These are phyloP conservation scores for Mobula birostris DNA, from an alignment of 2,113 vertebrate genomes.

Conservation along the genomic window DNA sequence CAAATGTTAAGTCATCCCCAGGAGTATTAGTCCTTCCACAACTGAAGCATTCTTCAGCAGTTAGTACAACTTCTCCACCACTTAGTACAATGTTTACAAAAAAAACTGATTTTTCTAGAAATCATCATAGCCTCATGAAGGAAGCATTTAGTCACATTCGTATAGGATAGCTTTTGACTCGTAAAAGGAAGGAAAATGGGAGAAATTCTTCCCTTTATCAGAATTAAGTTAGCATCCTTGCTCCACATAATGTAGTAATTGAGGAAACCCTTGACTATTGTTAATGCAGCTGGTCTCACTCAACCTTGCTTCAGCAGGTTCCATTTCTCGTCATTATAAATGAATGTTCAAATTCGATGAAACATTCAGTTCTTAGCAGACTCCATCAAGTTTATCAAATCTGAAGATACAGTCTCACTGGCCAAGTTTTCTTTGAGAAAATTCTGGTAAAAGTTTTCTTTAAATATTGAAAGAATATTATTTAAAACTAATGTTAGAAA, in stretches of 20 bases:
- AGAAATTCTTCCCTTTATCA: neutral
- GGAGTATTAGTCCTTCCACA: neutral
- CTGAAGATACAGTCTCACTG: neutral
- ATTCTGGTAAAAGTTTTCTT: neutral
- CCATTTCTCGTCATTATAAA: neutral
- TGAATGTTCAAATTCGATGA: neutral
- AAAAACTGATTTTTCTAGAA: neutral
- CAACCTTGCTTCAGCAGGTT: neutral
- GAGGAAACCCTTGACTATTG: neutral
- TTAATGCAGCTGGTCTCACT: neutral
- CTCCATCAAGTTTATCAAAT: neutral
- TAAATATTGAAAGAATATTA: neutral
- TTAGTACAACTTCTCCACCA: neutral
- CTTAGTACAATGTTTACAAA: neutral
- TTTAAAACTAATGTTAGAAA: neutral
- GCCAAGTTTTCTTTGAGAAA: neutral
- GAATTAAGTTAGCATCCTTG: conserved; percentile 2
- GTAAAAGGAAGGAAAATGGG: neutral
- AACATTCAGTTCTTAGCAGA: conserved; percentile 1
- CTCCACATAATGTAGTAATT: conserved; percentile 12
- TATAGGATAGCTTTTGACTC: neutral
- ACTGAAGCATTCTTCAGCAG: neutral
- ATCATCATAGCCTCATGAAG: neutral
- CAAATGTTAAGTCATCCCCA: neutral
- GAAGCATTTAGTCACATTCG: neutral